Evolutionary conservation across 2,888 invertebrate species (phyloP).

Genomic region (Nesidiocoris tenuis): DNA sequence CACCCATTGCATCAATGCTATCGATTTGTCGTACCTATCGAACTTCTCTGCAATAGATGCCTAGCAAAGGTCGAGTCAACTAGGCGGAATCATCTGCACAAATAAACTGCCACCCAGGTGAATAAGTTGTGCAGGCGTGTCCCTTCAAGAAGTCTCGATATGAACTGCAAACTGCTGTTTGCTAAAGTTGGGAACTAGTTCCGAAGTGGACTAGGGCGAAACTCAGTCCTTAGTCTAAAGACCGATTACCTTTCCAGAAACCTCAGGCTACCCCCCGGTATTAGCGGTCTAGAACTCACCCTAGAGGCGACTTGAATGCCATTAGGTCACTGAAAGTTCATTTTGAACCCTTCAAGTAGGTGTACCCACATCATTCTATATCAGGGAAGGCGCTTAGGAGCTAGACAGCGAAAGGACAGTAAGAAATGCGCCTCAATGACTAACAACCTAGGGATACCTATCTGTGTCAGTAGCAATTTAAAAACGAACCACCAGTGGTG

Average conservation of each 20-base stretch:
- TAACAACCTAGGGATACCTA: too few species aligned
- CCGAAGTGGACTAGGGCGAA: neutral
- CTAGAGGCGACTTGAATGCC: neutral
- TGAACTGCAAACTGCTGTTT: neutral
- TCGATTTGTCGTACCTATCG: too few species aligned
- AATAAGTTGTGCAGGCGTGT: neutral
- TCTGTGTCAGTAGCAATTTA: too few species aligned
- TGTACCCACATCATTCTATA: neutral
- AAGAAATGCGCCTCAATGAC: too few species aligned
- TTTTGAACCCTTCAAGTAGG: neutral
- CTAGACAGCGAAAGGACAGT: too few species aligned
- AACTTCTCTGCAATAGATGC: too few species aligned
- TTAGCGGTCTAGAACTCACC: neutral
- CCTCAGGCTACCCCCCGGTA: neutral
- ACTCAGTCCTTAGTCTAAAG: neutral
- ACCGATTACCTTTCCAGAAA: neutral
- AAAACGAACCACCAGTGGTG: too few species aligned
- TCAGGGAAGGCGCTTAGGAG: too few species aligned
- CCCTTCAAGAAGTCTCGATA: neutral
- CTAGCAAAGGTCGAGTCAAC: too few species aligned
- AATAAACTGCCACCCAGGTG: neutral
- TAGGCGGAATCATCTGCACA: too few species aligned
- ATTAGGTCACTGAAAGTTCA: neutral
- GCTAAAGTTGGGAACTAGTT: neutral
- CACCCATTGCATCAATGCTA: too few species aligned